Evolutionary conservation across 1,140 invertebrate species (phyloP).

Genomic region (Matsumurasca onukii): DNA sequence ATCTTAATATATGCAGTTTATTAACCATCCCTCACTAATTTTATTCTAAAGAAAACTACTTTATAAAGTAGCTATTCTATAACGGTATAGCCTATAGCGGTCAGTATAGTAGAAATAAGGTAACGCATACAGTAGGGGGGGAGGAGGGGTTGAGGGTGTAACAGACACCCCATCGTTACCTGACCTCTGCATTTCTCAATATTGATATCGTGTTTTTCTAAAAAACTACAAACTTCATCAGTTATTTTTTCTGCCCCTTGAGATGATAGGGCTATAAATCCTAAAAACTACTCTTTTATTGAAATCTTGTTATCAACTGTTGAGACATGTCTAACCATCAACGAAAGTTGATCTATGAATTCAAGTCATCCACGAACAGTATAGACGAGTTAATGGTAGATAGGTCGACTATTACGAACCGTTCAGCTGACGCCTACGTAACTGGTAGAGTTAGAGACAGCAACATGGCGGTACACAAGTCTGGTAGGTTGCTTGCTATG

Average conservation of each 20-base stretch:
- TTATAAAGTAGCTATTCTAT: no score
- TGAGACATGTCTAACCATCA: conserved; percentile 28
- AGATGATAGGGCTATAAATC: conserved; percentile 19
- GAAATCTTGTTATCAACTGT: conserved; percentile 4
- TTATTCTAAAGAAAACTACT: no score
- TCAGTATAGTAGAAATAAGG: no score
- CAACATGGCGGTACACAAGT: conserved; percentile 18
- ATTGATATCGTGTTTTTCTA: conserved; percentile 13
- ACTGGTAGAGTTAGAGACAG: conserved; percentile 29
- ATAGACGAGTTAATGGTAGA: no score
- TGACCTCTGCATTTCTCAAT: conserved; percentile 42
- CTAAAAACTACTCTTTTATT: conserved; percentile 31
- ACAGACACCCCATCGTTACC: conserved; percentile 43
- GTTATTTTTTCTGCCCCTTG: conserved; percentile 15
- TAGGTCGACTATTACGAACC: no score
- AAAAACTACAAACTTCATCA: conserved; percentile 22
- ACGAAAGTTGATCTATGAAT: conserved; percentile 27
- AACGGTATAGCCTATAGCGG: no score
- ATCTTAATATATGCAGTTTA: no score
- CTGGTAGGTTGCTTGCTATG: background rate
- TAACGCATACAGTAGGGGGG: no score
- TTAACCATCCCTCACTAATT: no score
- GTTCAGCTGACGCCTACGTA: conserved; percentile 9
- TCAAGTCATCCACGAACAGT: no score
- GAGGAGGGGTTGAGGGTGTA: no score